phyloP scores from a whole-genome alignment of 1,140 invertebrate species.

The Trichonephila clavipes region DNA sequence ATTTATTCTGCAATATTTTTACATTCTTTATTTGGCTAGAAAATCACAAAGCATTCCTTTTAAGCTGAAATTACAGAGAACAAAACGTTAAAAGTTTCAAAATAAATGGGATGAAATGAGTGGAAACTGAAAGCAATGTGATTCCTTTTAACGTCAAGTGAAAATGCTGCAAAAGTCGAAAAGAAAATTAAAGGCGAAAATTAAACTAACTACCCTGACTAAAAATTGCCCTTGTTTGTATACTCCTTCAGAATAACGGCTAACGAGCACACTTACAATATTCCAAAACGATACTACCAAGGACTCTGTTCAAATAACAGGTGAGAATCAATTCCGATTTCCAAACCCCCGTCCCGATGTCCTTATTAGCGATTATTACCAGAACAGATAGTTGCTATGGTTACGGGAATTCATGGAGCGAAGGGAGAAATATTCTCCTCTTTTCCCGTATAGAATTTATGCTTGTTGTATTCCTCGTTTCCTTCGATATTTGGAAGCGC shows the following conservation, averaged over 20 bases:
- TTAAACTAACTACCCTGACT: neutral
- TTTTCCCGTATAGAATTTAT: conserved; percentile 19
- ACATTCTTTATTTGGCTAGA: no score
- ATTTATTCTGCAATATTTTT: no score
- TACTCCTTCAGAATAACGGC: neutral
- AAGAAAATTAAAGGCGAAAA: neutral
- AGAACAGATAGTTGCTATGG: conserved; percentile 55
- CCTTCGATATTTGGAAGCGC: neutral
- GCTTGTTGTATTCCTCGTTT: neutral
- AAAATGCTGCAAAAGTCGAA: no score
- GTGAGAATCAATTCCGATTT: conserved; percentile 44
- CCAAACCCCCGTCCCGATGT: neutral
- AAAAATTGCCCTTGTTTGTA: neutral
- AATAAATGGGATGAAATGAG: no score
- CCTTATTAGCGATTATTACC: conserved; percentile 61
- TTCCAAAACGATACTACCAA: neutral
- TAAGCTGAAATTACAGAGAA: no score
- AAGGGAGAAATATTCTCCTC: neutral
- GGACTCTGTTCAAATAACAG: conserved; percentile 39
- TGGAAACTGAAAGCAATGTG: no score
- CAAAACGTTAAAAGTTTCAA: no score
- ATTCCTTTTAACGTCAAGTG: no score
- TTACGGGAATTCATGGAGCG: neutral
- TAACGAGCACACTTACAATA: conserved; percentile 12
- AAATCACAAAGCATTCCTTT: no score